Base-by-base conservation (phyloP, 2,888 invertebrate species). In the Sminthurides aquaticus region DNA sequence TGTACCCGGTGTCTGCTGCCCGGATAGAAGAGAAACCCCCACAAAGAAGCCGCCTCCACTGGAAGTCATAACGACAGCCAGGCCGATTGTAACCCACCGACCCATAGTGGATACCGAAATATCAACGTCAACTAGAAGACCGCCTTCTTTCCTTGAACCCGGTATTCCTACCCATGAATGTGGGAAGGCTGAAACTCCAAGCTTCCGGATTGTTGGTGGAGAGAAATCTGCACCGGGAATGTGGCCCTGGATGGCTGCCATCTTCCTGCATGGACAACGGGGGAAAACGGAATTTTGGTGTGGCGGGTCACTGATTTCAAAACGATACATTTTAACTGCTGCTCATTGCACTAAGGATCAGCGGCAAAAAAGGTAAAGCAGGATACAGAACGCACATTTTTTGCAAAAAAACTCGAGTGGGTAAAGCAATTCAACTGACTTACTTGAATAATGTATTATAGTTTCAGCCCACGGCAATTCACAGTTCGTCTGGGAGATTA, bases 231-330 rank as follows among this genome's bases (percentile, higher is more conserved):
- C 64, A 22, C 69, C 71, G 0, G 71, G 71, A 22, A 66, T 59
- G 57, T 93, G 93, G 91, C 95, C 96, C 0, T 96, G 95, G 95
- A 90, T 96, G 89, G 95, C 91, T 0, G 94, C 94, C 1, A 91
- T 94, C 74, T 94, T 90, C 79, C 82, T 94, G 57, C 91, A 91
- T 76, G 92, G 91, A 8, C 85, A 87, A 48, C 85, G 88, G 75
- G 84, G 91, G 27, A 52, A 52, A 52, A 86, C 89, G 0, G 92
- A 92, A 79, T 93, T 92, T 80, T 93, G 93, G 93, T 95, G 95
- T 77, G 94, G 94, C 0, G 95, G 94, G 0, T 89, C 91, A 0
- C 80, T 95, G 55, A 86, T 95, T 57, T 87, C 88, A n/a, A 81
- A 85, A 48, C 84, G 85, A 59, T 90, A 92, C 77, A 84, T 91